Conservation (phyloP, 2,888 invertebrate species). For the Nesidiocoris tenuis region DNA sequence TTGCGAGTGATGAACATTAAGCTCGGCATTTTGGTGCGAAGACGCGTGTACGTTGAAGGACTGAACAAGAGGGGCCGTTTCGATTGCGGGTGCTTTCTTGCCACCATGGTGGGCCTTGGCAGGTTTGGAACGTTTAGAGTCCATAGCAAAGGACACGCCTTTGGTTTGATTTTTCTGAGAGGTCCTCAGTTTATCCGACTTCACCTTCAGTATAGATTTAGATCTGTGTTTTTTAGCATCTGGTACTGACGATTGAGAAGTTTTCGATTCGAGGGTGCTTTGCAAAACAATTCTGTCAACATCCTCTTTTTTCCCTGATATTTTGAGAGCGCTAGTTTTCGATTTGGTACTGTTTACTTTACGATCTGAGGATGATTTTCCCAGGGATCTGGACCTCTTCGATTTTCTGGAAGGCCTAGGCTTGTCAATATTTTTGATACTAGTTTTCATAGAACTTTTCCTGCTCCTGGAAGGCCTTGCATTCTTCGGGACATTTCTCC, state of each 20-base stretch:
- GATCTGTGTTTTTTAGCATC: conserved; percentile 11
- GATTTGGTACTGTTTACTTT: neutral
- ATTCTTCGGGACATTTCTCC: neutral
- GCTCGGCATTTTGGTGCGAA: neutral
- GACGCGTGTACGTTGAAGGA: neutral
- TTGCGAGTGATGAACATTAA: neutral
- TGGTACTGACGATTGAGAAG: neutral
- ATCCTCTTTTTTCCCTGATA: neutral
- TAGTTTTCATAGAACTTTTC: neutral
- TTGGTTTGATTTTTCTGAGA: neutral
- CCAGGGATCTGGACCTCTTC: neutral
- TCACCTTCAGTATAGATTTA: conserved; percentile 15
- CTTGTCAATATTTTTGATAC: neutral
- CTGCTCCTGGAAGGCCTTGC: neutral
- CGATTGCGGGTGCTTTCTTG: neutral
- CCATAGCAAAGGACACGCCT: conserved; percentile 18
- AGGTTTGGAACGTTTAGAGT: neutral
- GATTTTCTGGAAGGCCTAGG: conserved; percentile 1
- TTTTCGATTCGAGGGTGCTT: neutral
- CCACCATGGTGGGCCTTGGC: neutral
- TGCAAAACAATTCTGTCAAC: neutral
- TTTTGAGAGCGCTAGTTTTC: neutral
- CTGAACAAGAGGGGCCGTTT: neutral
- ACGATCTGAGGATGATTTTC: neutral
- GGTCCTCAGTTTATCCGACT: neutral